Percentiles rank a stretch among this genome's conserved stretches.
Conservation (phyloP, 2,113 vertebrate genomes). For the Craseonycteris thonglongyai region DNA sequence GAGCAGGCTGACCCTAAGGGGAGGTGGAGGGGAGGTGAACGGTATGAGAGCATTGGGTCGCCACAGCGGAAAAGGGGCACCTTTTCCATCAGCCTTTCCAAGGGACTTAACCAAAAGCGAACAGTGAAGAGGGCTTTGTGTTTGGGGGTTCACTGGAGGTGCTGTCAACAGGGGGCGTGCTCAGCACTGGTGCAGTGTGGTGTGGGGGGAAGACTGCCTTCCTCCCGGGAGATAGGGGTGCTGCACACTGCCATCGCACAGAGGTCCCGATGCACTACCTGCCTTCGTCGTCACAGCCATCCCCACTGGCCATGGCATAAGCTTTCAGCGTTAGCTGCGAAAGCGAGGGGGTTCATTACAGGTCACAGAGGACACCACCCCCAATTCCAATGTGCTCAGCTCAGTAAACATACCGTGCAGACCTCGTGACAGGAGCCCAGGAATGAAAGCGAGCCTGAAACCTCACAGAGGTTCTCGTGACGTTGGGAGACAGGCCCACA, state of each 20-base stretch:
- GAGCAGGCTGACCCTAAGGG: neutral
- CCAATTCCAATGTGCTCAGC: neutral
- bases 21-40: neutral
- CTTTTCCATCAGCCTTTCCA: neutral
- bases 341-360: neutral
- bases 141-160: neutral
- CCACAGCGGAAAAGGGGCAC: neutral
- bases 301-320: neutral
- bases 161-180: fast-evolving
- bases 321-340: neutral
- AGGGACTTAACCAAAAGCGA: neutral
- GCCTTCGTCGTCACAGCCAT: neutral
- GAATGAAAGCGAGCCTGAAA: neutral
- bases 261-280: neutral
- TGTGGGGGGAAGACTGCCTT: neutral
- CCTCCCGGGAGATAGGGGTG: neutral
- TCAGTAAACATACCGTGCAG: neutral
- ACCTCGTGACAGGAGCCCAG: neutral
- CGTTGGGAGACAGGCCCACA: neutral
- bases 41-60: fast-evolving
- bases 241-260: fast-evolving
- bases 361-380: neutral
- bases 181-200: neutral
- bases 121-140: neutral
- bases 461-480: neutral